phyloP scores from a whole-genome alignment of 2,888 invertebrate species.

The Osedax fenrisi region DNA sequence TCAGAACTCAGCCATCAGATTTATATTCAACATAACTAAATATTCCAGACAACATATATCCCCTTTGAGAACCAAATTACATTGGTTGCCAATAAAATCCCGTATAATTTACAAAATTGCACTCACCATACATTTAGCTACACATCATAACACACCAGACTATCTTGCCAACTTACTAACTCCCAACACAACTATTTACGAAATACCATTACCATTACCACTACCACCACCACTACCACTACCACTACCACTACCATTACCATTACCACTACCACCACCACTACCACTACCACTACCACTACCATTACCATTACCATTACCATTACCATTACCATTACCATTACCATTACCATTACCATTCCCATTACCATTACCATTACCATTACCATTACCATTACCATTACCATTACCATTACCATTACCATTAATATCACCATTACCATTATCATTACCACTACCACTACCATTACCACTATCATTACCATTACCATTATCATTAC shows the following conservation, averaged over 20 bases:
- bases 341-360: conserved; percentile 7
- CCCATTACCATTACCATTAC: neutral
- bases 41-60: too few species aligned
- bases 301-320: conserved; percentile 24
- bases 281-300: conserved; percentile 23
- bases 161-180: too few species aligned
- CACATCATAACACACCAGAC: too few species aligned
- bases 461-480: neutral
- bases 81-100: too few species aligned
- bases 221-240: neutral
- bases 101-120: too few species aligned
- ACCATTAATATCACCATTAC: neutral
- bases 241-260: conserved; percentile 10
- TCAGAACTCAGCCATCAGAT: too few species aligned
- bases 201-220: neutral
- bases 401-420: conserved; percentile 6
- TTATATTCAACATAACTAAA: too few species aligned
- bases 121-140: too few species aligned
- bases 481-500: neutral
- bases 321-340: conserved; percentile 23
- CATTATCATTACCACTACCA: neutral
- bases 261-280: conserved; percentile 24
- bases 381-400: conserved; percentile 16
- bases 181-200: too few species aligned
- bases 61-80: too few species aligned